phyloP scores from a whole-genome alignment of 1,140 invertebrate genomes.

The Cyclina sinensis region DNA sequence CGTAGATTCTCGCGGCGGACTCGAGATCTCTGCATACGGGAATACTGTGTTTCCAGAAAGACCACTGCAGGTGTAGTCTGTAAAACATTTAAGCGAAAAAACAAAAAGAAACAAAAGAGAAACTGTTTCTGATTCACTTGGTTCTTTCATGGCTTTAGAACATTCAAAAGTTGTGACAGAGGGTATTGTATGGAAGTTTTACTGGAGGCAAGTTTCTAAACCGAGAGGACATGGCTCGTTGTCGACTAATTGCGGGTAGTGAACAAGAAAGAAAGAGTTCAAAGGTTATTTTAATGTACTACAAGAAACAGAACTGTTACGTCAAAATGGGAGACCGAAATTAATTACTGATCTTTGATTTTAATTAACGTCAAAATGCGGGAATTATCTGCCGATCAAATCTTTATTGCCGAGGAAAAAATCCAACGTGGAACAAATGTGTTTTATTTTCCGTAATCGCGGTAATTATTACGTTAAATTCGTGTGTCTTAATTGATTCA shows the following conservation, averaged over 20 bases:
- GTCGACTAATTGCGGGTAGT: conserved; percentile 58
- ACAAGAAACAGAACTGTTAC: conserved; percentile 45
- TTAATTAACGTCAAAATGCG: conserved; percentile 47
- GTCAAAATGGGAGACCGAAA: conserved; percentile 16
- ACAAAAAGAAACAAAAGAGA: conserved; percentile 62
- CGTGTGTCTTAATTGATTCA: neutral
- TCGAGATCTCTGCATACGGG: conserved; percentile 33
- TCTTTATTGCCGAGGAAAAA: neutral
- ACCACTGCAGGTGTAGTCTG: conserved; percentile 56
- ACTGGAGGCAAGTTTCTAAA: conserved; percentile 33
- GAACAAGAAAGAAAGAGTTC: conserved; percentile 28
- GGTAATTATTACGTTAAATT: neutral
- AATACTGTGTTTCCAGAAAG: neutral
- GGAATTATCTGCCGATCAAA: conserved; percentile 37
- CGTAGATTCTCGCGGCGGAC: conserved; percentile 11
- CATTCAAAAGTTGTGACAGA: conserved; percentile 27
- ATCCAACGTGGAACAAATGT: conserved; percentile 3
- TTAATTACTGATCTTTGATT: conserved; percentile 38
- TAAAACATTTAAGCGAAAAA: conserved; percentile 47
- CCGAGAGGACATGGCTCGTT: conserved; percentile 18
- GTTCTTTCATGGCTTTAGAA: conserved; percentile 55
- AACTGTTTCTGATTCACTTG: conserved; percentile 16
- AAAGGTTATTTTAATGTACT: conserved; percentile 34
- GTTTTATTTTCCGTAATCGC: conserved; percentile 7
- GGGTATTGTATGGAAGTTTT: conserved; percentile 54